phyloP scores from a whole-genome alignment of 2,888 invertebrate species.

The Nomada hirtipes region DNA sequence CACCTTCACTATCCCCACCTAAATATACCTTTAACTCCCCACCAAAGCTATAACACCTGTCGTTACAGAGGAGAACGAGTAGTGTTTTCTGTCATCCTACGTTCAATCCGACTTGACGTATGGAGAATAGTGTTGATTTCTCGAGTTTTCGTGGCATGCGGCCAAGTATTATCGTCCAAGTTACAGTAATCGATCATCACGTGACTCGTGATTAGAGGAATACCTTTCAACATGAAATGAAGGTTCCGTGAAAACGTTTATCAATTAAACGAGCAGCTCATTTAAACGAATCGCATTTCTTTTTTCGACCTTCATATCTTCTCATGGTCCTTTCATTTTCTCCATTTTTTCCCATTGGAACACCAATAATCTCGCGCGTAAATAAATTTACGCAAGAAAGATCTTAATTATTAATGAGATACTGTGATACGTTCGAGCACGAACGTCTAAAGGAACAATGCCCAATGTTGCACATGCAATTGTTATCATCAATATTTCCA shows the following conservation, averaged over 20 bases:
- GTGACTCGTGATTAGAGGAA: neutral
- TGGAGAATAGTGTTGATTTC: constrained; percentile 62
- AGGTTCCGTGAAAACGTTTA: neutral
- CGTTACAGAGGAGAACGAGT: constrained; percentile 64
- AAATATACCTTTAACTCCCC: constrained; percentile 44
- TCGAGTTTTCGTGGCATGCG: constrained; percentile 53
- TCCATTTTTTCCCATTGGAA: neutral
- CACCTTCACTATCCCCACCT: constrained; percentile 63
- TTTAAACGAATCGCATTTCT: neutral
- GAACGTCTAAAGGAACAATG: neutral
- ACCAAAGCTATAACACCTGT: constrained; percentile 63
- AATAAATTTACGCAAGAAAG: neutral
- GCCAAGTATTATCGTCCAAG: constrained; percentile 47
- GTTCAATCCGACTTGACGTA: constrained; percentile 60
- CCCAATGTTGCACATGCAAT: neutral
- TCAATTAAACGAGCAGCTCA: neutral
- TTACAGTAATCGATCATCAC: constrained; percentile 13
- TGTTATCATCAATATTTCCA: neutral
- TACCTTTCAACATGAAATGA: neutral
- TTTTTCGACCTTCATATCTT: neutral
- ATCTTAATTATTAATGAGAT: neutral
- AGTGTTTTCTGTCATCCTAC: constrained; percentile 63
- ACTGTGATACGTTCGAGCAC: neutral
- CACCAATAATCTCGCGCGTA: neutral
- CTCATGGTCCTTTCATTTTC: neutral